A percentile compares a stretch with the other conserved stretches of the same genome.
Conservation (phyloP, 2,888 invertebrate species). For the Athalia rosae region DNA sequence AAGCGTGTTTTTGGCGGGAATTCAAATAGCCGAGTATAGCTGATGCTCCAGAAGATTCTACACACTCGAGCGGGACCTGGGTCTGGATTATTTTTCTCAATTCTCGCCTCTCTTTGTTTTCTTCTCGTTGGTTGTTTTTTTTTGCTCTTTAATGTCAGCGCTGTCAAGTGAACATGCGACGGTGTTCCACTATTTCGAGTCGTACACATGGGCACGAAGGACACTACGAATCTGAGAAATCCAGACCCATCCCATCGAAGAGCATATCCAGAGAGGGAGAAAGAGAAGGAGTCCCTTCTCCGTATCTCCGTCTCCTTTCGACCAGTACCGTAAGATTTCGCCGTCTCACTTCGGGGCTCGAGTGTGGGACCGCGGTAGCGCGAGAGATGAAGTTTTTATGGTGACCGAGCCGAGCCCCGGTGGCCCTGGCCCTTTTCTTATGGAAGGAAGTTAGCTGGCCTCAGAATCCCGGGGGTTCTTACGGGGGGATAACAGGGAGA, state of each 20-base stretch:
- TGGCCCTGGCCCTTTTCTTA: conserved; percentile 34
- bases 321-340: conserved; percentile 43
- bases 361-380: conserved; percentile 58
- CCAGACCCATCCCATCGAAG: conserved; percentile 9
- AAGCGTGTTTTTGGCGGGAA: too few species aligned
- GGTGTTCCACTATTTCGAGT: too few species aligned
- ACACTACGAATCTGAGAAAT: conserved; percentile 21
- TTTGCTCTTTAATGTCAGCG: conserved; percentile 1
- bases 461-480: conserved; percentile 47
- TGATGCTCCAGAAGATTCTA: too few species aligned
- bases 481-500: conserved; percentile 48
- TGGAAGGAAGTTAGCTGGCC: conserved; percentile 32
- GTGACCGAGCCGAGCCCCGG: conserved; percentile 45
- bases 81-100: conserved; percentile 46
- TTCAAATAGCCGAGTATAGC: too few species aligned
- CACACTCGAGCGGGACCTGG: neutral
- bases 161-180: too few species aligned
- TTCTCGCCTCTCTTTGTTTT: too few species aligned
- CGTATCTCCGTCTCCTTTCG: conserved; percentile 42
- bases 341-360: conserved; percentile 23
- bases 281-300: neutral
- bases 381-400: conserved; percentile 58
- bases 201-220: conserved; percentile 19
- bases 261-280: conserved; percentile 21
- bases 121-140: too few species aligned